Evolutionary conservation across 2,113 vertebrate genomes (phyloP).

Genomic region (Hepsetus odoe): DNA sequence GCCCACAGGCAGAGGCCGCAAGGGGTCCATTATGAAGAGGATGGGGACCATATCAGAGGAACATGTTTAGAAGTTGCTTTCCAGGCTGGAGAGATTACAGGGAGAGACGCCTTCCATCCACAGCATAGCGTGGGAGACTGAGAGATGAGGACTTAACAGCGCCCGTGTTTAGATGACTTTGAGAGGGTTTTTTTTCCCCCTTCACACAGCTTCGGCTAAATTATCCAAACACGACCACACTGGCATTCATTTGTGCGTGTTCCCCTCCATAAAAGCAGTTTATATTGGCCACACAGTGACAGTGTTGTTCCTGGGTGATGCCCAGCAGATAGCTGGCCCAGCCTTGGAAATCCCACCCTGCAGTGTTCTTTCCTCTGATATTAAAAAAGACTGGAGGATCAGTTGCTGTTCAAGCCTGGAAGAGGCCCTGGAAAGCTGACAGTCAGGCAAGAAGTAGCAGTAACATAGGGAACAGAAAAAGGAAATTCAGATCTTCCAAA

Average conservation of each 20-base stretch:
- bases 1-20: conserved; percentile 1
- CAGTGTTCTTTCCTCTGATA: conserved; percentile 63
- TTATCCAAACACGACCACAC: conserved; percentile 75
- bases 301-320: conserved; percentile 74
- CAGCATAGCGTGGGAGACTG: conserved; percentile 63
- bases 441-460: background rate
- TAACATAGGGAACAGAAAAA: conserved; percentile 19
- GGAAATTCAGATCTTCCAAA: background rate
- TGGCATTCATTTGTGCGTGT: conserved; percentile 70
- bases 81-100: conserved; percentile 21
- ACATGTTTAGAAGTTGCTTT: conserved; percentile 36
- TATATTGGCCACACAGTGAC: conserved; percentile 75
- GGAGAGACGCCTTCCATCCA: conserved; percentile 22
- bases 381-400: conserved; percentile 67
- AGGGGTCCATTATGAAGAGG: conserved; percentile 18
- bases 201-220: conserved; percentile 66
- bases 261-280: conserved; percentile 56
- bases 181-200: conserved; percentile 58
- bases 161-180: conserved; percentile 70
- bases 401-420: conserved; percentile 60
- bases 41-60: conserved; percentile 30
- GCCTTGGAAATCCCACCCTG: conserved; percentile 69
- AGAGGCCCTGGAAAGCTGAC: conserved; percentile 45
- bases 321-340: conserved; percentile 61
- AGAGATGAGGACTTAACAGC: conserved; percentile 53